A percentile compares a stretch with the other conserved stretches of the same genome.
Evolutionary conservation across 2,888 invertebrate genomes (phyloP).

Genomic region (Rhamnusium bicolor): DNA sequence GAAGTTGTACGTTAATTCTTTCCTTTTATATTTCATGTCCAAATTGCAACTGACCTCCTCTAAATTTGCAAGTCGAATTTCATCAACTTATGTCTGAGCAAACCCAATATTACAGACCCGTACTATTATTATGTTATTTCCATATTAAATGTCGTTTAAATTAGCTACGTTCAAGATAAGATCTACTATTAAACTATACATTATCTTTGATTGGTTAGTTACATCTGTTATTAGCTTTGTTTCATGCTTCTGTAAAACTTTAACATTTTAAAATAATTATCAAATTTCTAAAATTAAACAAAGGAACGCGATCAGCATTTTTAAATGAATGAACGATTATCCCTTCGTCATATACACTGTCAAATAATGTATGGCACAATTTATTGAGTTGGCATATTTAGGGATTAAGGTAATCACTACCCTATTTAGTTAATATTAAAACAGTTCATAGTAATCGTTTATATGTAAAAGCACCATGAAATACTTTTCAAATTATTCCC

Average conservation of each 20-base stretch:
- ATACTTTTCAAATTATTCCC: no score
- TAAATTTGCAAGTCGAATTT: conserved; percentile 47
- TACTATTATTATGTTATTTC: conserved; percentile 45
- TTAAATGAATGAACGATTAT: no score
- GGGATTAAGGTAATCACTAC: no score
- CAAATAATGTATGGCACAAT: no score
- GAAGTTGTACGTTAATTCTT: conserved; percentile 55
- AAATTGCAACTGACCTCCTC: conserved; percentile 50
- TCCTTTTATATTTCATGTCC: conserved; percentile 49
- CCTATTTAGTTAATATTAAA: no score
- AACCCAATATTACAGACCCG: conserved; percentile 40
- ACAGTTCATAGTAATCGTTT: no score
- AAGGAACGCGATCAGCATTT: no score
- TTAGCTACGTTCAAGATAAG: conserved; percentile 37
- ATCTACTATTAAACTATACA: conserved; percentile 38
- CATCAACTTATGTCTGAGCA: conserved; percentile 39
- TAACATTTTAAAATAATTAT: conserved; percentile 10
- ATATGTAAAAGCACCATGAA: no score
- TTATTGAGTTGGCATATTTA: no score
- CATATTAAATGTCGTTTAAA: conserved; percentile 47
- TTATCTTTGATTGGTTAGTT: conserved; percentile 34
- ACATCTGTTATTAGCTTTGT: conserved; percentile 26
- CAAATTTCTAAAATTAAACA: neutral
- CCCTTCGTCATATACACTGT: no score
- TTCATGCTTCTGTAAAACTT: conserved; percentile 17